These are phyloP conservation scores for Ramphastos sulfuratus DNA, from an alignment of 2,113 vertebrate species.

Conservation along the genomic window DNA sequence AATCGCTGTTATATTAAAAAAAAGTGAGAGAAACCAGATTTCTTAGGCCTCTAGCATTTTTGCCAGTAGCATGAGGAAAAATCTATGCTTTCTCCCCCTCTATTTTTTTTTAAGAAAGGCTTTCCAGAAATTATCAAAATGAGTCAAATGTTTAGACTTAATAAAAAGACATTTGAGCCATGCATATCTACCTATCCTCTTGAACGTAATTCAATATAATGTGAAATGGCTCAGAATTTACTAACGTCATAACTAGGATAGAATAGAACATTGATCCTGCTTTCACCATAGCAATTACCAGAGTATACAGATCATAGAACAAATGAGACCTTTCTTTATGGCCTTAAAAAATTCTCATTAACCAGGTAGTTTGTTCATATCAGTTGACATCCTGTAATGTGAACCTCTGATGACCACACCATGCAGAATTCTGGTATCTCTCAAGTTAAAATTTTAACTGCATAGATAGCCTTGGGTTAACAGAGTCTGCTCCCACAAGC, in stretches of 20 bases:
- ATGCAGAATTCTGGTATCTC: not conserved
- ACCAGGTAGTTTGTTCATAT: not conserved
- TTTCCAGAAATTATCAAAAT: not conserved
- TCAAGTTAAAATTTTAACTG: not conserved
- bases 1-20: not conserved
- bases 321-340: not conserved
- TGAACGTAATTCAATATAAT: not conserved
- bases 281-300: not conserved
- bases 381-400: not conserved
- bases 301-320: not conserved
- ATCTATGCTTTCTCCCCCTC: not conserved
- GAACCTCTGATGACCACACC: not conserved
- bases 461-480: not conserved
- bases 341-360: not conserved
- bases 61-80: not conserved
- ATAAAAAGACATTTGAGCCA: not conserved
- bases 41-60: not conserved
- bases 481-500: too few species aligned
- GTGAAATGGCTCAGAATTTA: not conserved
- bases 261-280: not conserved
- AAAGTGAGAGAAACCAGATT: not conserved
- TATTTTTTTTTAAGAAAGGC: not conserved
- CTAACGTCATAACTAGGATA: not conserved
- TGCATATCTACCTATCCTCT: not conserved
- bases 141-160: not conserved